Evolutionary conservation across 2,797 vertebrate genomes (phyloP), one percentile per base, ranked within the genome.

Genomic region (Hippocampus kuda): DNA sequence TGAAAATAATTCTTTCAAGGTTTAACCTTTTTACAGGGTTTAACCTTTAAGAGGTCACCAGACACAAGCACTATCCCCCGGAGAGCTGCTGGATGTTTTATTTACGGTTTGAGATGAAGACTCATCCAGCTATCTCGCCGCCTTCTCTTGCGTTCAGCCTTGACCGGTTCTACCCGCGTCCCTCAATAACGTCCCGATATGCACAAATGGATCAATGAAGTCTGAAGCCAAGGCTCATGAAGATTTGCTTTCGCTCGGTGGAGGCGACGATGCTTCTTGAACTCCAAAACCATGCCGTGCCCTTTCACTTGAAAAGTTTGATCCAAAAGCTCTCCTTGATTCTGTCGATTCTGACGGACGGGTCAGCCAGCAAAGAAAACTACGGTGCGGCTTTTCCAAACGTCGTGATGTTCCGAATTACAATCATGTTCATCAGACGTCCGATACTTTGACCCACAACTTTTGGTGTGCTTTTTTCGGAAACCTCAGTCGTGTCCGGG

Each of bases 1-100:
- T 86, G 76, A 85, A 83, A 84, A 85, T 84, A 75, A 82, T 84
- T 82, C 70, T 84, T 83, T 86, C 81, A 88, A 81, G 75, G 73
- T 82, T 83, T 89, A 87, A 90, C 88, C 88, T 91, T 89, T 90
- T 84, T 84, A 80, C 70, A 68, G 71, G 77, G 71, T 83, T 80
- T 89, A 88, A 88, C 89, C 88, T 90, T 87, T 88, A 73, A 71
- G 83, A 85, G 86, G 84, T 88, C 80, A 83, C 66, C 73, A 77
- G 84, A 83, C 87, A 85, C 80, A 83, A 89, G 87, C 82, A 67
- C 68, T 81, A 85, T 83, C 84, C 85, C 83, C 72, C 60, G 66
- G 83, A 84, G 82, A 80, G 82, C 70, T 67, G 77, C 68, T 77
- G 75, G 72, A 83, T 83, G 75, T 83, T 89, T 83, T 88, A 86